Percentiles rank a stretch among this genome's conserved stretches.
These are phyloP conservation scores for Acleris holmiana DNA, from an alignment of 2,888 invertebrate species.

Conservation along the genomic window DNA sequence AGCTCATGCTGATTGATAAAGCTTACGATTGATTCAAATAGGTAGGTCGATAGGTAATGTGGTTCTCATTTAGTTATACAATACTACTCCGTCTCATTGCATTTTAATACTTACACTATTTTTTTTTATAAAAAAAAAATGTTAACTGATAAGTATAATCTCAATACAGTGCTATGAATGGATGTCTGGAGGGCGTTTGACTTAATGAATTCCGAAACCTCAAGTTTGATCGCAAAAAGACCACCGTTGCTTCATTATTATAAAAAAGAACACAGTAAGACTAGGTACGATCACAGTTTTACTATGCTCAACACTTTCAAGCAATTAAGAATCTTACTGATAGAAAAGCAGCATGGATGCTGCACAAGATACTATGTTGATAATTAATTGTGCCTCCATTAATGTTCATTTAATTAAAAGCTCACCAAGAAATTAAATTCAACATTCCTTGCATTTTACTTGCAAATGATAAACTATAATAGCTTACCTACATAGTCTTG, in stretches of 20 bases:
- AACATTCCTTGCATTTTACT: no score
- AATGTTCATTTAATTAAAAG: no score
- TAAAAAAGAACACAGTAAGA: constrained; percentile 3
- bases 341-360: background rate
- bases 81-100: constrained; percentile 44
- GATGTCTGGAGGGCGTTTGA: constrained; percentile 49
- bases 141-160: constrained; percentile 47
- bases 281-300: background rate
- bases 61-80: constrained; percentile 25
- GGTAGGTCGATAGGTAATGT: no score
- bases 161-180: constrained; percentile 38
- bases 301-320: background rate
- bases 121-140: constrained; percentile 34
- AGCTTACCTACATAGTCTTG: no score
- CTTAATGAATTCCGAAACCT: constrained; percentile 64
- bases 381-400: no score
- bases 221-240: constrained; percentile 39
- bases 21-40: no score
- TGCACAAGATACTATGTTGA: constrained; percentile 10
- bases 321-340: background rate
- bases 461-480: no score
- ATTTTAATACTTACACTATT: constrained; percentile 41
- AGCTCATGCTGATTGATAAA: no score
- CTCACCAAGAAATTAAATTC: no score
- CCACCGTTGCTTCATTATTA: constrained; percentile 25